Evolutionary conservation across 2,888 invertebrate species (phyloP).

Genomic region (Rapana venosa): DNA sequence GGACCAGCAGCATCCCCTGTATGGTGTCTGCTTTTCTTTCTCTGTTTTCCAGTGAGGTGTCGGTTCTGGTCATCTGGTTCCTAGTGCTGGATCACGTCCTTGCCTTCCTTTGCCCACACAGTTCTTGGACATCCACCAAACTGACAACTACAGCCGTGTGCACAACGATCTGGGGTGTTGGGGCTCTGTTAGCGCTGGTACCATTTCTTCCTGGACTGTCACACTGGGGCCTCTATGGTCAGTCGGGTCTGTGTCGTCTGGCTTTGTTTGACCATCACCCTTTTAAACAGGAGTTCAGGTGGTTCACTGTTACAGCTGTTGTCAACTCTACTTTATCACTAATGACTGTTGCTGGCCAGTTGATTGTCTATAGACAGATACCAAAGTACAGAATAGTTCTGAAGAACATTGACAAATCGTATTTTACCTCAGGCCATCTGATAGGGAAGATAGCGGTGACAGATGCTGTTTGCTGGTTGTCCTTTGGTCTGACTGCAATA

Average conservation of each 20-base stretch:
- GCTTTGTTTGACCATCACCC: not conserved
- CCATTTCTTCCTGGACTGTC: not conserved
- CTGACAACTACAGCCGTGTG: not conserved
- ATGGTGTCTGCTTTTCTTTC: not conserved
- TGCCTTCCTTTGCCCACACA: not conserved
- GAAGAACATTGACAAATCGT: not conserved
- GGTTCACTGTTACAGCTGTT: not conserved
- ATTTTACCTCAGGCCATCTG: not conserved
- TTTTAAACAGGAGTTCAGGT: not conserved
- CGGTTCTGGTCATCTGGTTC: not conserved
- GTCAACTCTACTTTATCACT: not conserved
- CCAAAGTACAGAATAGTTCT: not conserved
- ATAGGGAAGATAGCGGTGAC: not conserved
- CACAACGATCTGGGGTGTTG: not conserved
- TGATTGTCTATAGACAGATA: not conserved
- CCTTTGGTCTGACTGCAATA: not conserved
- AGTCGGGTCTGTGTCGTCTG: not conserved
- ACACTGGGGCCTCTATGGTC: not conserved
- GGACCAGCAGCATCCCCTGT: not conserved
- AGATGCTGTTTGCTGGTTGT: not conserved
- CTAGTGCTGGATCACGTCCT: not conserved
- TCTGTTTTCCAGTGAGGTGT: not conserved
- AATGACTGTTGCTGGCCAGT: not conserved
- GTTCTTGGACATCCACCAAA: not conserved
- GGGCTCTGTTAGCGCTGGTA: not conserved